Evolutionary conservation across 1,140 invertebrate genomes (phyloP), one percentile per base, ranked within the genome.

Genomic region (Triops cancriformis): DNA sequence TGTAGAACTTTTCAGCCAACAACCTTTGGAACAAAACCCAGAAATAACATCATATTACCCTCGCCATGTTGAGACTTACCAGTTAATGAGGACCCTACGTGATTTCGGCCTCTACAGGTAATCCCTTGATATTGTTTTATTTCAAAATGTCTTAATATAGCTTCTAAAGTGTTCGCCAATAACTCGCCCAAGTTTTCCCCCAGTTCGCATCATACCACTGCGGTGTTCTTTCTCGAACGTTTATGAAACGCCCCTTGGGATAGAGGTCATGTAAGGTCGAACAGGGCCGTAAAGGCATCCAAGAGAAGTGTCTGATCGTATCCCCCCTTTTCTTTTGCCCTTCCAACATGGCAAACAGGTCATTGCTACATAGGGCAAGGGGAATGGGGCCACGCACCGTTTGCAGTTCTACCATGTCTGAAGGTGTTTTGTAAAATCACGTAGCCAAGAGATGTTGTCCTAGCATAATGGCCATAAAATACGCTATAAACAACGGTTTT

Each of bases 11-110:
- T 93, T 96, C 79, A 89, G 89, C 43, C 89, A 89, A 80, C 87
- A 90, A 81, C 95, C 95, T 0, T 81, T 91, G 9, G 87, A 96
- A 80, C 90, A 91, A 82, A 86, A 91, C 72, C 86, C 88, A 80
- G 90, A 93, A 75, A 88, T 94, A 26, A 86, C 92, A 0, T 86
- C 93, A 73, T 97, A 95, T 84, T 98, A 98, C 85, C 95, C 96
- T 0, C 86, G 93, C 18, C 92, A 93, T 82, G 85, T 89, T 3
- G 92, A 96, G 85, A 93, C 90, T 0, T 86, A 90, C 78, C 80
- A 84, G 18, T 84, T 97, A 1, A 93, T 94, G 89, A 86, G 85
- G 75, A 86, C 89, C 79, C 84, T 95, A 23, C 84, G 93, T 14
- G 84, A 89, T 43, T 94, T 94, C 83, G 93, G 94, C 1, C 84